A percentile compares a stretch with the other conserved stretches of the same genome.
These are phyloP conservation scores for Agelaius phoeniceus DNA, from an alignment of 2,113 vertebrate genomes.

Conservation along the genomic window DNA sequence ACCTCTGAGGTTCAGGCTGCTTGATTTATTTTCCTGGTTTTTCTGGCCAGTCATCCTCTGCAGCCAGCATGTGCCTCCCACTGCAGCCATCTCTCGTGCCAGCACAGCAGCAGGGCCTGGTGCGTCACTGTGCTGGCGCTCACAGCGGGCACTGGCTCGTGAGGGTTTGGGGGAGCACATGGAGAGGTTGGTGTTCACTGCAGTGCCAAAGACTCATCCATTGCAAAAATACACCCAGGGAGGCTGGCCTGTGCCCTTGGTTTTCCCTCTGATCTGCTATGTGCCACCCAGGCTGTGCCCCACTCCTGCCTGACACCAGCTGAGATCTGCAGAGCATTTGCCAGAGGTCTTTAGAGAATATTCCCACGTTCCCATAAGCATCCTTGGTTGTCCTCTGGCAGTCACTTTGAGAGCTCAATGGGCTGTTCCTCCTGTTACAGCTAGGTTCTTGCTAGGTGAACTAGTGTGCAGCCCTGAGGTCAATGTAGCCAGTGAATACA, in stretches of 20 bases:
- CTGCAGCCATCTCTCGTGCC: neutral
- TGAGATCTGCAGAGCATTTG: neutral
- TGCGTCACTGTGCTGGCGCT: accelerated
- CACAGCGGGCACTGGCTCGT: accelerated
- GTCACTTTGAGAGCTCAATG: neutral
- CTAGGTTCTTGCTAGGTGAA: neutral
- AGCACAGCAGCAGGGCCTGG: neutral
- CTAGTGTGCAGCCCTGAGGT: neutral
- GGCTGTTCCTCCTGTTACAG: neutral
- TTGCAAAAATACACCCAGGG: neutral
- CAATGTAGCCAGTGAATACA: neutral
- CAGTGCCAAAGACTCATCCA: neutral
- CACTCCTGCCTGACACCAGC: neutral
- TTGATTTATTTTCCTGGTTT: neutral
- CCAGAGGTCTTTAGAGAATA: neutral
- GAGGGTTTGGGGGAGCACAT: neutral
- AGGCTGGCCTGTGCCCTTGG: neutral
- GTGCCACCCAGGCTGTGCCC: neutral
- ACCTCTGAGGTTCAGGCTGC: neutral
- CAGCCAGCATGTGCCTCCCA: neutral
- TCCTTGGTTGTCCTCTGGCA: neutral
- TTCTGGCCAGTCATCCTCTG: neutral
- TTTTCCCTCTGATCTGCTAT: neutral
- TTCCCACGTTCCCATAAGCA: neutral
- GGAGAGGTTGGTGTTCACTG: neutral